These are phyloP conservation scores for Ctenochaetus hawaiiensis DNA, from an alignment of 2,797 vertebrate genomes.

Conservation along the genomic window DNA sequence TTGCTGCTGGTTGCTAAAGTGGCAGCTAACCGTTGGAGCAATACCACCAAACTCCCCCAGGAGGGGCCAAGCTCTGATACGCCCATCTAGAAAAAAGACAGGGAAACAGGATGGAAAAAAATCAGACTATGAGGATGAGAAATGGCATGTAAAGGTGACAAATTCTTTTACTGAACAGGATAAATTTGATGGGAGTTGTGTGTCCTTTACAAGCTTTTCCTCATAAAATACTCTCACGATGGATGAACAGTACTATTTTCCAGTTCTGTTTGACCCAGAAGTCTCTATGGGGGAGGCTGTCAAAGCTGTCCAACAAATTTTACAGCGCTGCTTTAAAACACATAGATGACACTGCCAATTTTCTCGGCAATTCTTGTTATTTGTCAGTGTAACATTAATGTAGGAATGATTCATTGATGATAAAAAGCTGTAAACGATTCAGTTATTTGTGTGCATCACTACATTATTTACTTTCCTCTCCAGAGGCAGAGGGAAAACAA, in stretches of 20 bases:
- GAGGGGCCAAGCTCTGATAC: constrained; percentile 88
- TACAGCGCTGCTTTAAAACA: constrained; percentile 34
- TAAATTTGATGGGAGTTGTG: constrained; percentile 44
- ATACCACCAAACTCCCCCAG: constrained; percentile 87
- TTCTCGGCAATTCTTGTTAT: constrained; percentile 35
- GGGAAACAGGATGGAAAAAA: neutral
- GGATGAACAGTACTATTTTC: constrained; percentile 46
- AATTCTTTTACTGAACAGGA: constrained; percentile 18
- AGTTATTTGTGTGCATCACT: constrained; percentile 19
- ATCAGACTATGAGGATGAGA: too few relatives aligned
- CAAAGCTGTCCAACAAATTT: constrained; percentile 47
- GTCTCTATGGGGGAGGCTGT: constrained; percentile 23
- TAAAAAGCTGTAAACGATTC: constrained; percentile 42
- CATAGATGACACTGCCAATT: constrained; percentile 38
- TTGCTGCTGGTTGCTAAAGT: constrained; percentile 86
- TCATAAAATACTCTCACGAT: constrained; percentile 49
- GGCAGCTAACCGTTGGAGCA: constrained; percentile 86
- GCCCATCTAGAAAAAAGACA: constrained; percentile 69
- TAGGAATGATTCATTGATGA: constrained; percentile 34
- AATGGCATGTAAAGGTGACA: neutral
- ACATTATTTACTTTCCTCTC: constrained; percentile 11
- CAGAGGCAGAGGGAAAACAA: constrained; percentile 10
- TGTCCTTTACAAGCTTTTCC: constrained; percentile 24
- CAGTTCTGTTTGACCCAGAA: constrained; percentile 37
- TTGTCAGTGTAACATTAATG: constrained; percentile 38